Evolutionary conservation across 2,888 invertebrate species (phyloP).

Genomic region (Psococerastis gibbosa): DNA sequence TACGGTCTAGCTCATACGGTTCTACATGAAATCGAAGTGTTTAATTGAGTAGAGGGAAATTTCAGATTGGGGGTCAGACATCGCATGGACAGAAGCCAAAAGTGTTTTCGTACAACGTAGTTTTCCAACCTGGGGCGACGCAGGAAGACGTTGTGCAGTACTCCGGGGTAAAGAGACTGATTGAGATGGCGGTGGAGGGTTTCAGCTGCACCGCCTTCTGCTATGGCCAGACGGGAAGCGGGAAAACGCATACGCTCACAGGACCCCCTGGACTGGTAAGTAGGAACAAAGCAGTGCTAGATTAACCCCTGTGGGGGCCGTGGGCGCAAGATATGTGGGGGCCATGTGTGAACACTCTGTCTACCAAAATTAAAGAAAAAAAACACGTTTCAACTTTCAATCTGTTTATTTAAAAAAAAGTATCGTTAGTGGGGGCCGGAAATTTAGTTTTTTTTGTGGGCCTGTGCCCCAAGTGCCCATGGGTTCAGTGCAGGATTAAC

Average conservation of each 20-base stretch:
- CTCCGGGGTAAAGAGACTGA: conserved; percentile 72
- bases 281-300: conserved; percentile 15
- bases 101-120: conserved; percentile 86
- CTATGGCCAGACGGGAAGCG: conserved; percentile 92
- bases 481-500: too few relatives aligned
- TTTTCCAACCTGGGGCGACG: conserved; percentile 80
- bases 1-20: too few relatives aligned
- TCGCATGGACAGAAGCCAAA: conserved; percentile 47
- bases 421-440: too few relatives aligned
- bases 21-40: not conserved
- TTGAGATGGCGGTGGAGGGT: conserved; percentile 88
- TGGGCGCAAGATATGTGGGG: too few relatives aligned
- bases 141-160: conserved; percentile 72
- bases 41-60: too few relatives aligned
- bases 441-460: too few relatives aligned
- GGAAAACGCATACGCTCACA: conserved; percentile 89
- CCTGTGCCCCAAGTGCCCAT: too few relatives aligned
- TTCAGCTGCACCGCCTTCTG: conserved; percentile 89
- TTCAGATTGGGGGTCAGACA: conserved; percentile 10
- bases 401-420: not conserved
- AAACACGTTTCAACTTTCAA: conserved; percentile 4
- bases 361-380: not conserved
- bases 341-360: too few relatives aligned
- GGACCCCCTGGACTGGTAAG: conserved; percentile 73
- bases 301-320: too few relatives aligned